Evolutionary conservation across 2,888 invertebrate genomes (phyloP).

Genomic region (Himalopsyche anomala): DNA sequence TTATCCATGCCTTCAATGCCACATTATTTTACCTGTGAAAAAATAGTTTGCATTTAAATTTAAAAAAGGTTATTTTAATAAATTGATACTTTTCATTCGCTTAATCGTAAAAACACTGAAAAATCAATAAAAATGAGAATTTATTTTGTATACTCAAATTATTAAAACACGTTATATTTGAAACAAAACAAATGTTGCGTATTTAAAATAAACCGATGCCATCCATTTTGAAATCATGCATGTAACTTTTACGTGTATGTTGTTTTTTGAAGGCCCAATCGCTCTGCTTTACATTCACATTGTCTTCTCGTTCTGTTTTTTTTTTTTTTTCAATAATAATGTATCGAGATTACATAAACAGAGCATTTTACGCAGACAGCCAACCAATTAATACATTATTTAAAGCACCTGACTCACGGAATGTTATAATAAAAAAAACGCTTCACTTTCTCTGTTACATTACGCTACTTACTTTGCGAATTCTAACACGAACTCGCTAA

Average conservation of each 20-base stretch:
- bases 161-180: too few relatives aligned
- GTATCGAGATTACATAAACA: conserved; percentile 3
- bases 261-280: background rate
- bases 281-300: conserved; percentile 22
- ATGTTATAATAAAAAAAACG: conserved; percentile 43
- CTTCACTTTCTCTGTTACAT: conserved; percentile 44
- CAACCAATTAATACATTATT: conserved; percentile 10
- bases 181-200: too few relatives aligned
- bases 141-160: too few relatives aligned
- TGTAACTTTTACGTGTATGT: background rate
- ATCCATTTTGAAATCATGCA: conserved; percentile 1
- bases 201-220: background rate
- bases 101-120: too few relatives aligned
- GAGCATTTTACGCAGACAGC: background rate
- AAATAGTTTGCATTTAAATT: too few relatives aligned
- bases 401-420: conserved; percentile 38
- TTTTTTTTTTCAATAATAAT: conserved; percentile 1
- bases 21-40: too few relatives aligned
- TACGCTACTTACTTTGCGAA: conserved; percentile 13
- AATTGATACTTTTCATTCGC: too few relatives aligned
- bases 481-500: conserved; percentile 20
- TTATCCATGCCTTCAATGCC: too few relatives aligned
- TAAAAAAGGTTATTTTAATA: too few relatives aligned
- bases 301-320: conserved; percentile 5
- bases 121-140: too few relatives aligned